These are phyloP conservation scores for Festucalex cinctus DNA, from an alignment of 2,113 vertebrate species.

Conservation along the genomic window DNA sequence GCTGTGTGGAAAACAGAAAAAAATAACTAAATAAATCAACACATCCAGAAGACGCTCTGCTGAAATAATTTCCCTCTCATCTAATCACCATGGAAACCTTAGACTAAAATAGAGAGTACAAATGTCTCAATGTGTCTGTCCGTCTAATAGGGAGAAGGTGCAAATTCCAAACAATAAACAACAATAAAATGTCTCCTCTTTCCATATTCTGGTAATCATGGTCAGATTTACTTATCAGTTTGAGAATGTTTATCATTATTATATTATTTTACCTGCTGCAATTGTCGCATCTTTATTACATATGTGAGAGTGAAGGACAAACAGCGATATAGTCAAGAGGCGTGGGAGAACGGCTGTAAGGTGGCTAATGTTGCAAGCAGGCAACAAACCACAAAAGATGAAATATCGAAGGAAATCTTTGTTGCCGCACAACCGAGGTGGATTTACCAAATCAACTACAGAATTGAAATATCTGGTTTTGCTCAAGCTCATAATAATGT, in stretches of 20 bases:
- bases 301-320: too few relatives aligned
- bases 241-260: not conserved
- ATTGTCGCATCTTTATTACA: not conserved
- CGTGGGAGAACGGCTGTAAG: too few relatives aligned
- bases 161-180: not conserved
- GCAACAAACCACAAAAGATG: too few relatives aligned
- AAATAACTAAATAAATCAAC: slow-evolving; percentile 42
- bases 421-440: too few relatives aligned
- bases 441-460: too few relatives aligned
- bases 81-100: slow-evolving; percentile 61
- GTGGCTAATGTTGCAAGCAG: too few relatives aligned
- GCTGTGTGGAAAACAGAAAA: slow-evolving; percentile 25
- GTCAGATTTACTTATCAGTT: not conserved
- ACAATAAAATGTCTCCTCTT: not conserved
- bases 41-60: slow-evolving; percentile 45
- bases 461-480: too few relatives aligned
- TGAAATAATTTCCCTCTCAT: slow-evolving; percentile 39
- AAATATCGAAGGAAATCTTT: too few relatives aligned
- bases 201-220: not conserved
- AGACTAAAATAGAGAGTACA: slow-evolving; percentile 47
- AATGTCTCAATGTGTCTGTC: slow-evolving; percentile 1
- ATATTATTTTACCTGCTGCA: too few relatives aligned
- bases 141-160: not conserved
- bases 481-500: too few relatives aligned
- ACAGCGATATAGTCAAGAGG: too few relatives aligned